Conservation (phyloP, 2,797 vertebrate species). For the Tenualosa ilisha region DNA sequence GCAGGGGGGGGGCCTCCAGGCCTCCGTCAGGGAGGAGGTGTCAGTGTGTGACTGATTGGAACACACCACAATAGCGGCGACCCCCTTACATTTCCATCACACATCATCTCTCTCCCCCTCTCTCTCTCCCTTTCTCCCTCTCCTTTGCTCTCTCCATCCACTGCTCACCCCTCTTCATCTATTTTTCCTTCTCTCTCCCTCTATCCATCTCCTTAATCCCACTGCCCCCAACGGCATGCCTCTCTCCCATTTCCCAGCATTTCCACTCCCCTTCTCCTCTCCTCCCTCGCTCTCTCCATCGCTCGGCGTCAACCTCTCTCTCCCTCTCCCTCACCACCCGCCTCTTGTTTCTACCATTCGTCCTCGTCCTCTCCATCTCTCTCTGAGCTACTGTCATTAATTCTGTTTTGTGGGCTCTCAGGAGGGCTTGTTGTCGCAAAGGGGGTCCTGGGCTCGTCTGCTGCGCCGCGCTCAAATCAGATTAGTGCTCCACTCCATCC, state of each 20-base stretch:
- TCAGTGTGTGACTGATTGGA: conserved; percentile 67
- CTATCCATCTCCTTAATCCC: neutral
- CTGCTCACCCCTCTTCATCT: conserved; percentile 47
- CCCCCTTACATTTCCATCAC: conserved; percentile 39
- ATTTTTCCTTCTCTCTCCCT: neutral
- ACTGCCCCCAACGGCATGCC: neutral
- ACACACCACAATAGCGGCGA: conserved; percentile 60
- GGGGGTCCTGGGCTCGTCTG: neutral
- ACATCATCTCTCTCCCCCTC: neutral
- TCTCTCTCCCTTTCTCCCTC: neutral
- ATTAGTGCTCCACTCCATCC: conserved; percentile 14
- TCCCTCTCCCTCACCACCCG: conserved; percentile 3
- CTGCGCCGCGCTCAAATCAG: conserved; percentile 14
- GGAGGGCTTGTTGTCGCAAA: neutral
- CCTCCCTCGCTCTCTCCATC: conserved; percentile 27
- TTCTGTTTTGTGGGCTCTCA: neutral
- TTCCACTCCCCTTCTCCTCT: conserved; percentile 57
- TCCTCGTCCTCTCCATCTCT: conserved; percentile 36
- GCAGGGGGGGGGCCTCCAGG: conserved; percentile 21
- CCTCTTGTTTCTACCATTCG: conserved; percentile 14
- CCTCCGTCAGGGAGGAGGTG: conserved; percentile 19
- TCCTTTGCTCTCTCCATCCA: conserved; percentile 16
- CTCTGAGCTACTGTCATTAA: neutral
- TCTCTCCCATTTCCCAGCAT: conserved; percentile 19
- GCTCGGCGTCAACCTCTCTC: neutral